Percentiles rank a stretch among this genome's conserved stretches.
These are phyloP conservation scores for Emydura subglobosa DNA, from an alignment of 2,113 vertebrate species.

Conservation along the genomic window DNA sequence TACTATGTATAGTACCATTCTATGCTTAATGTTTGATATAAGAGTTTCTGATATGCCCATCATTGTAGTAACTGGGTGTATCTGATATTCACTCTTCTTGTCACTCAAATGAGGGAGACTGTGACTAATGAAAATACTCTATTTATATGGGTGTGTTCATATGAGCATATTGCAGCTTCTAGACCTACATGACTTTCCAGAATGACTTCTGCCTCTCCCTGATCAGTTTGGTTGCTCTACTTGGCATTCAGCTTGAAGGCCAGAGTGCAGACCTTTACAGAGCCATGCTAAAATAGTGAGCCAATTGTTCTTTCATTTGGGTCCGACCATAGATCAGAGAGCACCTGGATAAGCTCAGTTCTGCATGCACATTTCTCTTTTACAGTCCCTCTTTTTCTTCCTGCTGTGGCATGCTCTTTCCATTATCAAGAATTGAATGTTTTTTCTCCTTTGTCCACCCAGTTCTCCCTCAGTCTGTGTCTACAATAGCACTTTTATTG, in stretches of 20 bases:
- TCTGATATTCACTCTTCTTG: neutral
- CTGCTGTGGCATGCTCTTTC: neutral
- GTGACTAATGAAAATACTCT: neutral
- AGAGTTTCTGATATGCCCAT: neutral
- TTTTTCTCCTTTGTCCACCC: neutral
- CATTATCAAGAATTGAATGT: neutral
- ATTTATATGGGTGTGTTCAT: neutral
- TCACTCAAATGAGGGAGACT: neutral
- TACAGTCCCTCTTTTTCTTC: neutral
- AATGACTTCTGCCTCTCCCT: neutral
- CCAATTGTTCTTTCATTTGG: neutral
- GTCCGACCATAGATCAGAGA: neutral
- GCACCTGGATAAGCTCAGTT: neutral
- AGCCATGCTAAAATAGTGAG: neutral
- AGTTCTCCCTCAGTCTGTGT: neutral
- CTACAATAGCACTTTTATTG: too few species aligned
- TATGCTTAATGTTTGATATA: neutral
- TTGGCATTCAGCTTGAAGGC: neutral
- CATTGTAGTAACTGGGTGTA: neutral
- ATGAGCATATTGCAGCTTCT: neutral
- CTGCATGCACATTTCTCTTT: neutral
- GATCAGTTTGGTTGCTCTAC: neutral
- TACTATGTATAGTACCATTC: neutral
- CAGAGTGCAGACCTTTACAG: conserved; percentile 30
- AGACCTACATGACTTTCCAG: neutral